Base-by-base conservation (phyloP, 2,888 invertebrate genomes). In the Aromia moschata region DNA sequence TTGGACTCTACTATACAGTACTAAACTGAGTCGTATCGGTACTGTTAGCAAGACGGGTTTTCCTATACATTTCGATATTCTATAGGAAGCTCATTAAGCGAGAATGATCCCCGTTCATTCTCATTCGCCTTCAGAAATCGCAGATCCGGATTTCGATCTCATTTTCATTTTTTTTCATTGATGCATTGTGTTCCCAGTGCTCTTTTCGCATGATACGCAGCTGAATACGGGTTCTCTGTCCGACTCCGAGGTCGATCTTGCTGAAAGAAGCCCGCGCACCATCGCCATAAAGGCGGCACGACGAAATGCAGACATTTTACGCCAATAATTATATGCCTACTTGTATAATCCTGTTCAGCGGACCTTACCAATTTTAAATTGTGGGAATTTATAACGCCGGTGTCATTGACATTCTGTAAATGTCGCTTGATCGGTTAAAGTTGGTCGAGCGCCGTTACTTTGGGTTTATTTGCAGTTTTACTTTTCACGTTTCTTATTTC, bases 311-410 rank as follows among this genome's bases (percentile, higher is more conserved):
- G 18, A 14, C 18, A 11, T 49, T 49, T 49, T 25, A 49, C 30
- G 38, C 38, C 18, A 38, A 49, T 49, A 40, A 49, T 49, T 36
- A 47, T 37, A 49, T 20, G 14, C 17, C 17, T 33, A 46, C 46
- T n/a, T 46, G 11, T 10, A 46, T 20, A 20, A 43, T 25, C 20
- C 43, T 43, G 36, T 36, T 11, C 31, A 33, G 17, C 15, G 12
- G 2, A 43, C 43, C 43, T 20, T 14, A 25, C 20, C 20, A 43
- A 43, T 20, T 18, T 41, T 41, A 16, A 25, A 4, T 11, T 43
- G 25, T 25, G 3, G n/a, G n/a, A 43, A 43, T 25, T 43, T 43
- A 25, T 20, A 20, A 43, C 20, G 1, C 11, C 33, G 11, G n/a
- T 33, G 33, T 33, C 33, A 33, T n/a, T 33, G 33, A 33, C 33